Evolutionary conservation across 2,888 invertebrate species (phyloP), one percentile per base, ranked within the genome.

Genomic region (Chouioia cunea): DNA sequence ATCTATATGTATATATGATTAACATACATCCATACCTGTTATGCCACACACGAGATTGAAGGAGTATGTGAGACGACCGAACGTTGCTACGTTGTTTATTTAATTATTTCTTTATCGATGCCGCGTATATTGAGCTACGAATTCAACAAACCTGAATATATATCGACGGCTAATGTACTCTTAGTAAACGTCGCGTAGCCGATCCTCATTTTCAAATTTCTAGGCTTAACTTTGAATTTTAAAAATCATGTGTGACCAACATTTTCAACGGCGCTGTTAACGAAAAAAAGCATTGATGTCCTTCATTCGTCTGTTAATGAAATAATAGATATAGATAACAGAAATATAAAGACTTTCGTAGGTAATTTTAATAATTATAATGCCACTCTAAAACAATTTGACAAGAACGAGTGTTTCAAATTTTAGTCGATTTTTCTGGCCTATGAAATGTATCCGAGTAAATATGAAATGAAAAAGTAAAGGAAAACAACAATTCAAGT

Each of bases 271-370:
- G 53, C 46, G 27, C 58, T 52, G 36, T 66, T 36, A 50, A 57
- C 27, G 8, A 50, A 46, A 60, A 16, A 53, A 64, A 60, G 6
- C 14, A 27, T 57, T 36, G 36, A 36, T 36, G 36, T 36, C 36
- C 36, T 36, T 36, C 36, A 36, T 36, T 36, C 36, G 36, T 36
- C 36, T 36, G 36, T 36, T 36, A 36, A 2, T 36, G 6, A 36
- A 36, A 36, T 36, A 12, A 36, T 36, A 36, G 36, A 36, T 36
- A 60, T 56, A 52, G 73, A 66, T 48, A 63, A 70, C 74, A 70
- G 68, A 76, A 76, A 76, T 70, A 76, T 36, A 77, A 76, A 79
- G 76, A 79, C 77, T 78, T 76, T 77, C 74, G 74, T 77, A 77
- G 73, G 72, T 77, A 74, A 78, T 77, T 78, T 46, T 58, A 58